phyloP scores from a whole-genome alignment of 2,797 vertebrate genomes.

The Serranus cabrilla region DNA sequence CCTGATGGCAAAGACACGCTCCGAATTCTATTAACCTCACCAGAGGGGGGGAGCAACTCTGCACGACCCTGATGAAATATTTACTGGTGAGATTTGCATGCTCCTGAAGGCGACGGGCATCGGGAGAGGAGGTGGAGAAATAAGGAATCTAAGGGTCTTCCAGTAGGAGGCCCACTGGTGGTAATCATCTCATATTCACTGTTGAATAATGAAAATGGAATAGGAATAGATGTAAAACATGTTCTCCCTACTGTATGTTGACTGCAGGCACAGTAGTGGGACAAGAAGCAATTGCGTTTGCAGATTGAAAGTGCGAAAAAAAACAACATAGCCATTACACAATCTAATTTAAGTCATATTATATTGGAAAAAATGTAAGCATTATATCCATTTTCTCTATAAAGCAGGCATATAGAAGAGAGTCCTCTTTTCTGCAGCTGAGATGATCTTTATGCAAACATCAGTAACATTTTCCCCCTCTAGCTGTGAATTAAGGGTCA shows the following conservation, averaged over 20 bases:
- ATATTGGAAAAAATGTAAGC: neutral
- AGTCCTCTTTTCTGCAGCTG: conserved; percentile 7
- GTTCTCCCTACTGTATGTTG: neutral
- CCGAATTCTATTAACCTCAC: conserved; percentile 75
- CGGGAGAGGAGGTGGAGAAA: conserved; percentile 25
- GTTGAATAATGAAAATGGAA: conserved; percentile 47
- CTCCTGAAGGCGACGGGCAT: conserved; percentile 39
- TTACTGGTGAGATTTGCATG: conserved; percentile 77
- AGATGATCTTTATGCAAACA: conserved; percentile 40
- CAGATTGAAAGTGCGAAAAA: neutral
- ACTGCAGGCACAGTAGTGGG: neutral
- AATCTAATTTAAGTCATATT: neutral
- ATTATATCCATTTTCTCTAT: neutral
- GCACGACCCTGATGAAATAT: conserved; percentile 74
- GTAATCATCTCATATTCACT: conserved; percentile 46
- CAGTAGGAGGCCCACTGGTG: conserved; percentile 22
- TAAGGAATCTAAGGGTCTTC: conserved; percentile 25
- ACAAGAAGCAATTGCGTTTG: neutral
- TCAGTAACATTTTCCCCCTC: conserved; percentile 27
- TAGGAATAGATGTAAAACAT: conserved; percentile 30
- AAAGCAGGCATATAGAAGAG: neutral
- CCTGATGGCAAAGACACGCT: conserved; percentile 55
- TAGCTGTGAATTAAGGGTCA: conserved; percentile 46
- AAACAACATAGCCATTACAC: neutral
- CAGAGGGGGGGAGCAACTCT: conserved; percentile 24